phyloP scores from a whole-genome alignment of 2,113 vertebrate genomes.

The Xyrauchen texanus region DNA sequence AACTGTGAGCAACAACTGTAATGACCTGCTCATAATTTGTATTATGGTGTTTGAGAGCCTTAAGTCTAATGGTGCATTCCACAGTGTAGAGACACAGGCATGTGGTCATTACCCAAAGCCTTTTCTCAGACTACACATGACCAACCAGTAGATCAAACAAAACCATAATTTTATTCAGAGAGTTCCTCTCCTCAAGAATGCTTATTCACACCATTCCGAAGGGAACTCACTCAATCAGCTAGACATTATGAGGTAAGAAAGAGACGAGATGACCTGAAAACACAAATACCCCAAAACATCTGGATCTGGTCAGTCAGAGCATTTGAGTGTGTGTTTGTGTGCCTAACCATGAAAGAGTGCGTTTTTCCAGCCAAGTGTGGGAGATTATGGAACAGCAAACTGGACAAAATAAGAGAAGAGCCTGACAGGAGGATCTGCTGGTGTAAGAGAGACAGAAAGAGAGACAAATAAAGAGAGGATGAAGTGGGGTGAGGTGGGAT shows the following conservation, averaged over 20 bases:
- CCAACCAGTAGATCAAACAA: conserved; percentile 6
- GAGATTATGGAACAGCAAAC: conserved; percentile 48
- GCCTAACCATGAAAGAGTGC: conserved; percentile 31
- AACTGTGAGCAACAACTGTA: not conserved
- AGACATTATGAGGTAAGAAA: conserved; percentile 6
- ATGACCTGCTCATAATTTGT: conserved; percentile 27
- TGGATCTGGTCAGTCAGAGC: conserved; percentile 30
- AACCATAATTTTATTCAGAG: not conserved
- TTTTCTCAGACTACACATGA: conserved; percentile 20
- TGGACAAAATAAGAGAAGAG: conserved; percentile 49
- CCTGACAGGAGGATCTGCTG: not conserved
- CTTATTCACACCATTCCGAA: conserved; percentile 18
- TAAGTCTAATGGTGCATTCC: conserved; percentile 5
- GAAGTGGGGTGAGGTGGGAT: conserved; percentile 2
- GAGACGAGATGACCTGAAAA: too few relatives aligned
- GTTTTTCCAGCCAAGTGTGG: conserved; percentile 49
- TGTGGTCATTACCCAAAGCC: conserved; percentile 31
- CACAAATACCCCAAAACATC: conserved; percentile 44
- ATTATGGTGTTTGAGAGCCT: conserved; percentile 3
- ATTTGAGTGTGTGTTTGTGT: conserved; percentile 24
- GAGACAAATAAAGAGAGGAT: not conserved
- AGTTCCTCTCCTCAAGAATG: not conserved
- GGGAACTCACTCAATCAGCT: conserved; percentile 25
- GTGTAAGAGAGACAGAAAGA: not conserved
- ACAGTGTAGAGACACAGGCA: not conserved